Evolutionary conservation across 1,140 invertebrate genomes (phyloP).

Genomic region (Trialeurodes vaporariorum): DNA sequence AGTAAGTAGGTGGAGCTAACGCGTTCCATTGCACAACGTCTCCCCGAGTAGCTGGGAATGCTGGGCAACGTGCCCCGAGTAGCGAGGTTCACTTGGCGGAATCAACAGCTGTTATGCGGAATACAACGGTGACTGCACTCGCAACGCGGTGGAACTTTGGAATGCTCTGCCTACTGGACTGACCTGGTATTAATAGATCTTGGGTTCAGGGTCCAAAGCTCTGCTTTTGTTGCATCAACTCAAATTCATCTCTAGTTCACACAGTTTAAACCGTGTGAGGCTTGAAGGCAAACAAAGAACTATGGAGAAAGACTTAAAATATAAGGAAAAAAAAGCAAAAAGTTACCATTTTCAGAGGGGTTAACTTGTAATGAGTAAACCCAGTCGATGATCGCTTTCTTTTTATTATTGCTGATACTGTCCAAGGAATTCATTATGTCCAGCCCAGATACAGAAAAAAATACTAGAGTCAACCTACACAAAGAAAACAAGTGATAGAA

Average conservation of each 20-base stretch:
- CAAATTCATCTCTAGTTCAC: not conserved
- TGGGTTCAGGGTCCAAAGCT: too few relatives aligned
- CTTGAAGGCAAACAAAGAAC: not conserved
- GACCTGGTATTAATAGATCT: too few relatives aligned
- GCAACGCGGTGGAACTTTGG: too few relatives aligned
- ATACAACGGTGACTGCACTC: too few relatives aligned
- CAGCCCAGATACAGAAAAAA: slow-evolving; percentile 79
- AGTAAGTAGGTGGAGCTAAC: too few relatives aligned
- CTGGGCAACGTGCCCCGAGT: too few relatives aligned
- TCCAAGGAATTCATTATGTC: slow-evolving; percentile 69
- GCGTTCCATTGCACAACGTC: too few relatives aligned
- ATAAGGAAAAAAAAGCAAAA: slow-evolving; percentile 20
- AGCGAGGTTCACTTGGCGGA: too few relatives aligned
- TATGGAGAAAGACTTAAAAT: slow-evolving; percentile 11
- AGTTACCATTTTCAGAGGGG: slow-evolving; percentile 42
- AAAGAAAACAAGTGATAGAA: slow-evolving; percentile 24
- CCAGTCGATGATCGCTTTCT: slow-evolving; percentile 72
- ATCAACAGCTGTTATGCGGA: too few relatives aligned
- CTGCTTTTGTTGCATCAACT: not conserved
- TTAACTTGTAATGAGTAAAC: slow-evolving; percentile 75
- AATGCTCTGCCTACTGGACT: too few relatives aligned
- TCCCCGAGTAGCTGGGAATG: too few relatives aligned
- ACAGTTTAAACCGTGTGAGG: not conserved
- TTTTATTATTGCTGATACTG: slow-evolving; percentile 45
- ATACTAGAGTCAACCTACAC: slow-evolving; percentile 70